A percentile compares a stretch with the other conserved stretches of the same genome.
Evolutionary conservation across 2,888 invertebrate species (phyloP).

Genomic region (Cantharis flavilabris): DNA sequence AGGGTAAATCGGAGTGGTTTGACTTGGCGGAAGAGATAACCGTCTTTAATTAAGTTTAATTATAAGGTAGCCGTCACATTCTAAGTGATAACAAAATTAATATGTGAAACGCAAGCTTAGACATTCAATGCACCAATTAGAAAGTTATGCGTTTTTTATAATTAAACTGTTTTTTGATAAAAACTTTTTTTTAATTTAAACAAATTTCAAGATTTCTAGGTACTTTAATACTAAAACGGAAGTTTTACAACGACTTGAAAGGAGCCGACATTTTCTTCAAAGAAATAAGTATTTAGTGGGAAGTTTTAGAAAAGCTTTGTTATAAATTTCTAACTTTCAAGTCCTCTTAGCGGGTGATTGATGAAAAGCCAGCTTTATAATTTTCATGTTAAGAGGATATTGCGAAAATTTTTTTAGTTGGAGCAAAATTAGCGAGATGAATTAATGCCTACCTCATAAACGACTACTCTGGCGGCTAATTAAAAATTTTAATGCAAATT

Average conservation of each 20-base stretch:
- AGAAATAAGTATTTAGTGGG: neutral
- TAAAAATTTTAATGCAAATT: neutral
- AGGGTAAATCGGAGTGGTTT: neutral
- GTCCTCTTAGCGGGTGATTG: neutral
- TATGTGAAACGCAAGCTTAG: neutral
- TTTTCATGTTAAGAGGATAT: neutral
- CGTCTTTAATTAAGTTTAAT: neutral
- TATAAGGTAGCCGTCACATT: neutral
- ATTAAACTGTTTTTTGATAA: neutral
- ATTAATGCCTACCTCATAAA: neutral
- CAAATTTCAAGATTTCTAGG: neutral
- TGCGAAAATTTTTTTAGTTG: neutral
- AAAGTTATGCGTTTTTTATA: neutral
- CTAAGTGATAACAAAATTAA: neutral
- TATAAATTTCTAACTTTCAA: neutral
- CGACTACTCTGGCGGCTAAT: neutral
- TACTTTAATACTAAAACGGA: neutral
- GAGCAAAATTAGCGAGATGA: neutral
- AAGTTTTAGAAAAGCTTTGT: neutral
- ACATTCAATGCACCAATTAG: neutral
- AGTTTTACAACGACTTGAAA: neutral
- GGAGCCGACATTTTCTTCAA: neutral
- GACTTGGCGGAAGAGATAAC: neutral
- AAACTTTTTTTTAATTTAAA: neutral
- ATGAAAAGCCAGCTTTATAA: neutral